phyloP scores from a whole-genome alignment of 2,113 vertebrate species.

The Hyperopisus bebe region DNA sequence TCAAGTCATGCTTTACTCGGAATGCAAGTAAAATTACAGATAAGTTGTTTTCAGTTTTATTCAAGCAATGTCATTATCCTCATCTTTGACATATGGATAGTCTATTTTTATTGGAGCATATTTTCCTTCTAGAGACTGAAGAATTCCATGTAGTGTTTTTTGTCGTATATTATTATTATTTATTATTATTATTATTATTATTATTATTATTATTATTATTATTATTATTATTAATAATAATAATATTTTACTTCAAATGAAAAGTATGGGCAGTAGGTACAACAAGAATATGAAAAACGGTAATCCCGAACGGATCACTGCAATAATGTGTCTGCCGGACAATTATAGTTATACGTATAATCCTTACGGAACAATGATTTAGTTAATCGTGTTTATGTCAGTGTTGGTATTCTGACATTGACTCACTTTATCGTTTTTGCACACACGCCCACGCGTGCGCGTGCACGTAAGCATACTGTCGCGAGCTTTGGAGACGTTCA shows the following conservation, averaged over 20 bases:
- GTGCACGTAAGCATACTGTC: background rate
- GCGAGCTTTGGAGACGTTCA: background rate
- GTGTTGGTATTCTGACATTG: background rate
- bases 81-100: background rate
- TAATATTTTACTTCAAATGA: background rate
- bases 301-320: conserved; percentile 30
- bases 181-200: background rate
- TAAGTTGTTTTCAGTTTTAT: background rate
- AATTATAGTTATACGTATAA: conserved; percentile 53
- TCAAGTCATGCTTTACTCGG: conserved; percentile 18
- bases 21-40: background rate
- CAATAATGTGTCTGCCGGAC: conserved; percentile 44
- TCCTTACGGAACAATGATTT: conserved; percentile 53
- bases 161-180: background rate
- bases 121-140: background rate
- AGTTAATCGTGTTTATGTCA: conserved; percentile 19
- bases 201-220: background rate
- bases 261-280: background rate
- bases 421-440: background rate
- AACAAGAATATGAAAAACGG: background rate
- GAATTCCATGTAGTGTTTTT: background rate
- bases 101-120: background rate
- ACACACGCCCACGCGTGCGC: background rate
- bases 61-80: background rate
- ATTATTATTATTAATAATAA: background rate